Evolutionary conservation across 2,888 invertebrate species (phyloP).

Genomic region (Caenorhabditis virilis): DNA sequence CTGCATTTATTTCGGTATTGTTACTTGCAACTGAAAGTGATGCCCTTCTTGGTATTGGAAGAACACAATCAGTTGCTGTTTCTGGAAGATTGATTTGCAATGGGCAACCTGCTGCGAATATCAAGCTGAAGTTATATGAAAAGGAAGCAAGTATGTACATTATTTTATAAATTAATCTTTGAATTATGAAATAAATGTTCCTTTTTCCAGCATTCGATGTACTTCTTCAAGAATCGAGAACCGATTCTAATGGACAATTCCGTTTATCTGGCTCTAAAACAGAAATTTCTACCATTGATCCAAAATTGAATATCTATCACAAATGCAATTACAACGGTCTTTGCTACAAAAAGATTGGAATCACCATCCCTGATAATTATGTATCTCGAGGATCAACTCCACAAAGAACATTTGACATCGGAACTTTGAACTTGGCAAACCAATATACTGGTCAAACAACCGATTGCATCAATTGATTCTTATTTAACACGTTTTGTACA

Average conservation of each 20-base stretch:
- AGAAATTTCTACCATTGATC: constrained; percentile 49
- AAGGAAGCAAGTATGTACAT: constrained; percentile 44
- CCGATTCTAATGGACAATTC: constrained; percentile 47
- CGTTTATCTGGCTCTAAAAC: constrained; percentile 44
- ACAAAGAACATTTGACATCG: constrained; percentile 46
- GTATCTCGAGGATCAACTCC: constrained; percentile 45
- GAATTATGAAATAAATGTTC: not conserved
- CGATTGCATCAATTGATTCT: constrained; percentile 49
- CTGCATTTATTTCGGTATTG: too few relatives aligned
- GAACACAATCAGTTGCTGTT: constrained; percentile 49
- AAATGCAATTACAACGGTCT: constrained; percentile 53
- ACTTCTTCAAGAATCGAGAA: constrained; percentile 29
- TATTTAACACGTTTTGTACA: too few relatives aligned
- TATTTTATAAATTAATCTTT: not conserved
- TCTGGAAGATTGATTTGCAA: constrained; percentile 50
- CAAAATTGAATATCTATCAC: constrained; percentile 53
- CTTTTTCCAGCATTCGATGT: constrained; percentile 46
- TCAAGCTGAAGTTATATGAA: constrained; percentile 52
- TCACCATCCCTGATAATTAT: constrained; percentile 52
- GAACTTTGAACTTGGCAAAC: constrained; percentile 51
- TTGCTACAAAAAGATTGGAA: constrained; percentile 55
- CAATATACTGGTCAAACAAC: constrained; percentile 54
- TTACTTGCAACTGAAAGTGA: not conserved
- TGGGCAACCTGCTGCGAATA: constrained; percentile 40
- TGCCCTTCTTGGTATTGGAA: constrained; percentile 45